phyloP scores from a whole-genome alignment of 1,140 invertebrate species.

The Matsumurasca onukii region DNA sequence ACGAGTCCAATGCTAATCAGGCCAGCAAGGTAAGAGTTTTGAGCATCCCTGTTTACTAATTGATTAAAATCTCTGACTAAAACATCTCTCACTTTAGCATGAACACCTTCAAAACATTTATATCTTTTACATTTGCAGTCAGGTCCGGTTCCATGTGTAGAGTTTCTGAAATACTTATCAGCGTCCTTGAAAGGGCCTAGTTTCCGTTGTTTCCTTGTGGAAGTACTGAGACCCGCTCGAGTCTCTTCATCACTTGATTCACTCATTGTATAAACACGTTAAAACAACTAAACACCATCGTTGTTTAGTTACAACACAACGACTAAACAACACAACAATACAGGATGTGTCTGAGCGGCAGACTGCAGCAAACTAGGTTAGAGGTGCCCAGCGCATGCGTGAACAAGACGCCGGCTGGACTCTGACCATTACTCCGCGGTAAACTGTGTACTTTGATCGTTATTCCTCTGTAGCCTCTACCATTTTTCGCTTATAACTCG shows the following conservation, averaged over 20 bases:
- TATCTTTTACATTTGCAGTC: constrained; percentile 32
- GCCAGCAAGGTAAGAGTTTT: constrained; percentile 23
- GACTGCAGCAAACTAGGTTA: too few relatives aligned
- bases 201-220: constrained; percentile 8
- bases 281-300: too few relatives aligned
- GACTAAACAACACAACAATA: too few relatives aligned
- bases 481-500: too few relatives aligned
- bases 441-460: too few relatives aligned
- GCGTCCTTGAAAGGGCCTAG: background rate
- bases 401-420: too few relatives aligned
- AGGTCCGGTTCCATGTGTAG: background rate
- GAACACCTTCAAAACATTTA: constrained; percentile 32
- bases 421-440: too few relatives aligned
- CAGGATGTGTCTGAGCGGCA: too few relatives aligned
- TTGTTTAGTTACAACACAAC: too few relatives aligned
- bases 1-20: constrained; percentile 21
- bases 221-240: background rate
- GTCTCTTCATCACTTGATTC: constrained; percentile 9
- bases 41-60: background rate
- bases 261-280: too few relatives aligned
- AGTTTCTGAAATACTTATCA: constrained; percentile 5
- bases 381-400: too few relatives aligned
- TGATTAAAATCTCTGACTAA: constrained; percentile 21
- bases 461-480: too few relatives aligned
- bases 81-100: background rate